phyloP scores from a whole-genome alignment of 2,113 vertebrate genomes.

The Neolamprologus ventralis region DNA sequence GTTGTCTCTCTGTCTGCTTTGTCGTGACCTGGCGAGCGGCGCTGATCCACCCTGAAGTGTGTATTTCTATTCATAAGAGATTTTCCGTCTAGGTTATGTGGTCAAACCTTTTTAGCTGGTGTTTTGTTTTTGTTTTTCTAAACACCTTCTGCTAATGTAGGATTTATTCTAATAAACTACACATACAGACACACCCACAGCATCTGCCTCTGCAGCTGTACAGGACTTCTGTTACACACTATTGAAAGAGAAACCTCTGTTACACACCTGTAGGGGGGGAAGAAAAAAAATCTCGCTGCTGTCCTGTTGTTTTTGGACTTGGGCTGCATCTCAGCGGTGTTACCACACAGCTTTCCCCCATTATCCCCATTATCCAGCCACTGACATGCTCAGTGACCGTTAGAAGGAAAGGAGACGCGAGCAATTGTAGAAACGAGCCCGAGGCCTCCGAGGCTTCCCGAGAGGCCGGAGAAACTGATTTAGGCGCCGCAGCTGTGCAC shows the following conservation, averaged over 20 bases:
- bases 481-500: conserved; percentile 67
- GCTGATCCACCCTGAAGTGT: conserved; percentile 28
- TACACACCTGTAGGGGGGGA: conserved; percentile 22
- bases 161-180: conserved; percentile 6
- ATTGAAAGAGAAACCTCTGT: conserved; percentile 22
- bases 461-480: background rate
- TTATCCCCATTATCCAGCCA: background rate
- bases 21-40: background rate
- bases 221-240: conserved; percentile 46
- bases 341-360: background rate
- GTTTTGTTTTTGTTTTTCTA: background rate
- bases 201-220: conserved; percentile 23
- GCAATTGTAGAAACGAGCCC: background rate
- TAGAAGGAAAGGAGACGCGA: background rate
- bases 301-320: conserved; percentile 34
- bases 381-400: conserved; percentile 14
- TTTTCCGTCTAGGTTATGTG: conserved; percentile 19
- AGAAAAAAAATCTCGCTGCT: conserved; percentile 1
- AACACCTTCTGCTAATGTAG: conserved; percentile 25
- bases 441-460: background rate
- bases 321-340: conserved; percentile 1
- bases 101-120: conserved; percentile 5
- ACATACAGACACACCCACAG: background rate
- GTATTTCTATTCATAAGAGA: conserved; percentile 33
- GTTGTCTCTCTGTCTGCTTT: background rate